Evolutionary conservation across 2,888 invertebrate species (phyloP).

Genomic region (Trilocha varians): DNA sequence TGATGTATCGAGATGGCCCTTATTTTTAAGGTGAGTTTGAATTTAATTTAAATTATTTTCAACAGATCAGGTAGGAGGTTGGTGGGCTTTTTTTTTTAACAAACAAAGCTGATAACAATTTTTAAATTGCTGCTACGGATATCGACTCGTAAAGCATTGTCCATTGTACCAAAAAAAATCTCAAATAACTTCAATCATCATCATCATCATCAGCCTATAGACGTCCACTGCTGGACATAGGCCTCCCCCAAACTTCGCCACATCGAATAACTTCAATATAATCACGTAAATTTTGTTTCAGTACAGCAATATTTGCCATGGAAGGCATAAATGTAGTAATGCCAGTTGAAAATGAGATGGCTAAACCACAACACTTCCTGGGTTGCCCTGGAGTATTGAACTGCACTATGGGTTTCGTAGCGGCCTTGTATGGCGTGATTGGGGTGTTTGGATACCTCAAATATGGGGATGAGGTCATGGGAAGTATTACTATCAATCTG

Average conservation of each 20-base stretch:
- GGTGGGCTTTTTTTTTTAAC: too few relatives aligned
- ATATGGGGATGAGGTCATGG: conserved; percentile 80
- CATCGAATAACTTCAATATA: not conserved
- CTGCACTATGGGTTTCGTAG: conserved; percentile 86
- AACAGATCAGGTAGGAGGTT: too few relatives aligned
- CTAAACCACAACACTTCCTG: conserved; percentile 83
- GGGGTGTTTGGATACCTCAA: conserved; percentile 91
- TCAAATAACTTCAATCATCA: too few relatives aligned
- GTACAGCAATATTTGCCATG: conserved; percentile 97
- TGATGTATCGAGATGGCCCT: conserved; percentile 76
- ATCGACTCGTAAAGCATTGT: too few relatives aligned
- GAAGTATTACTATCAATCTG: conserved; percentile 88
- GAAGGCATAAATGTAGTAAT: conserved; percentile 95
- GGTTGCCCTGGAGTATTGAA: conserved; percentile 89
- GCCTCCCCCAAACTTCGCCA: not conserved
- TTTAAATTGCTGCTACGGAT: too few relatives aligned
- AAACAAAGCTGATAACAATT: too few relatives aligned
- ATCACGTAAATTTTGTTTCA: conserved; percentile 24
- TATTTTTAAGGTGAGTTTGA: conserved; percentile 80
- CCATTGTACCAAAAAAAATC: too few relatives aligned
- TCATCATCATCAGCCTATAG: too few relatives aligned
- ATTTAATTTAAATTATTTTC: too few relatives aligned
- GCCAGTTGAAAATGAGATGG: conserved; percentile 95
- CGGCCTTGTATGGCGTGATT: conserved; percentile 82
- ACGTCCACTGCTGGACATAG: too few relatives aligned